Conservation (phyloP, 2,113 vertebrate genomes). For the Drymodes brunneopygia region DNA sequence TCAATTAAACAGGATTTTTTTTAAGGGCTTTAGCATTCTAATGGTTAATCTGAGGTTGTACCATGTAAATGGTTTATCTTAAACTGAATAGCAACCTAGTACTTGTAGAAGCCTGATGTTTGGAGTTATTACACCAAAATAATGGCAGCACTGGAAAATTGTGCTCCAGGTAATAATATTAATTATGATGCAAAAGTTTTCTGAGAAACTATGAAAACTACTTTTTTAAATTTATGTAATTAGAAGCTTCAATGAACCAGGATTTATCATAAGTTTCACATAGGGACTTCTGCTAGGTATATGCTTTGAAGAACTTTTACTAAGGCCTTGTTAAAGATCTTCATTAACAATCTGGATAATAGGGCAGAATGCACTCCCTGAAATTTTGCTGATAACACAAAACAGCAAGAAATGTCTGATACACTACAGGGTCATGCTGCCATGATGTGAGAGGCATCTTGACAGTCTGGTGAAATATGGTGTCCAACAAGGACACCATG, state of each 20-base stretch:
- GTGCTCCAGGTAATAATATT: not conserved
- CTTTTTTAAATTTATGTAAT: not conserved
- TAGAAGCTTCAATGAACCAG: not conserved
- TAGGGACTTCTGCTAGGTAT: not conserved
- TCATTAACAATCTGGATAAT: not conserved
- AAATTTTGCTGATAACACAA: not conserved
- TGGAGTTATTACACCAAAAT: not conserved
- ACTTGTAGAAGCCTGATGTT: not conserved
- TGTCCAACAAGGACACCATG: not conserved
- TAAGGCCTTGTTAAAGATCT: not conserved
- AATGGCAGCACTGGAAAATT: not conserved
- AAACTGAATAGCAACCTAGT: not conserved
- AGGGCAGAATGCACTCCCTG: not conserved
- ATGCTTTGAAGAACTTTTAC: not conserved
- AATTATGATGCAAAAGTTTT: not conserved
- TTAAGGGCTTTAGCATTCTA: not conserved
- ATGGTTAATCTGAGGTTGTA: not conserved
- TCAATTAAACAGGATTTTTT: accelerated
- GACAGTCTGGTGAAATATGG: not conserved
- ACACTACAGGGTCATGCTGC: not conserved
- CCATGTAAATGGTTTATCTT: not conserved
- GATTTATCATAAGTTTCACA: not conserved
- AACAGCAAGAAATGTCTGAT: not conserved
- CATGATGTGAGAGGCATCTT: not conserved
- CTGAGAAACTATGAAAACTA: not conserved